phyloP scores from a whole-genome alignment of 2,888 invertebrate genomes.

The Eilema griseolum region DNA sequence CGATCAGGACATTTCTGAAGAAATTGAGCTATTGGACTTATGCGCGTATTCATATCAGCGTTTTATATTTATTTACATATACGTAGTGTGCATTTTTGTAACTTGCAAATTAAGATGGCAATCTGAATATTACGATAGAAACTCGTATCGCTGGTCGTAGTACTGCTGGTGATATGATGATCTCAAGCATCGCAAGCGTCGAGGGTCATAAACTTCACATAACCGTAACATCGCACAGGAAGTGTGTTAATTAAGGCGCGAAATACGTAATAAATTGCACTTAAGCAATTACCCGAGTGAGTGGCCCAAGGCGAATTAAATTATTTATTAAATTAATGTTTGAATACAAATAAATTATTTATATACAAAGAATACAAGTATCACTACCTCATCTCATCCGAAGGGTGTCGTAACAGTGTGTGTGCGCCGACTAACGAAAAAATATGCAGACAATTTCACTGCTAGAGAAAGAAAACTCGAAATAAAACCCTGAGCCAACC shows the following conservation, averaged over 20 bases:
- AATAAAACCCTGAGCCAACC: too few species aligned
- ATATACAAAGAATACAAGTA: too few species aligned
- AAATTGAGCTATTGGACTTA: too few species aligned
- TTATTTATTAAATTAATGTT: constrained; percentile 43
- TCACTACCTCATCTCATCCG: too few species aligned
- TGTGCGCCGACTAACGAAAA: too few species aligned
- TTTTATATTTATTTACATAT: neutral
- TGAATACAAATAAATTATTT: constrained; percentile 7
- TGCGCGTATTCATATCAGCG: neutral
- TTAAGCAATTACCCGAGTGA: constrained; percentile 62
- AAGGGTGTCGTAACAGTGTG: too few species aligned
- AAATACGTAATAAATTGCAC: constrained; percentile 65
- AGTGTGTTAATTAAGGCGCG: constrained; percentile 67
- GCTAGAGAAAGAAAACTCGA: too few species aligned
- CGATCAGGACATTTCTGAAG: too few species aligned
- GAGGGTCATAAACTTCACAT: constrained; percentile 57
- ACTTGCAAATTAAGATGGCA: neutral
- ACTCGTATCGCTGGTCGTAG: neutral
- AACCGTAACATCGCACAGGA: constrained; percentile 63
- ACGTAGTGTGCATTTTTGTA: neutral
- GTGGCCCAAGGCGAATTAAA: constrained; percentile 65
- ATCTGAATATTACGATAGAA: constrained; percentile 8
- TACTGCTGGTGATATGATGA: neutral
- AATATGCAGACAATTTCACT: too few species aligned
- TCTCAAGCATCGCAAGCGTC: constrained; percentile 24